Percentiles rank a stretch among this genome's conserved stretches.
phyloP scores from a whole-genome alignment of 2,888 invertebrate species.

The Pantelozetes paolii region DNA sequence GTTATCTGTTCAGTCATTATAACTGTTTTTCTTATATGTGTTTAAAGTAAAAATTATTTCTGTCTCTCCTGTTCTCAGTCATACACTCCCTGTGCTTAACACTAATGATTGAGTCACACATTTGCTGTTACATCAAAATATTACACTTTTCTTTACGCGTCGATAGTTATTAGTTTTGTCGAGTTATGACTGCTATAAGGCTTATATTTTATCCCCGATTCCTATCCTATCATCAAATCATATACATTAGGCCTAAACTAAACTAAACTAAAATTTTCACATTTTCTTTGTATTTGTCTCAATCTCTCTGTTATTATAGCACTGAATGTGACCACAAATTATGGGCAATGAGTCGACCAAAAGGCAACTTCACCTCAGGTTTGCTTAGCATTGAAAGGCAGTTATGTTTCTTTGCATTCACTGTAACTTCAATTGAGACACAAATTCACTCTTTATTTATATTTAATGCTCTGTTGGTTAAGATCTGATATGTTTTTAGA shows the following conservation, averaged over 20 bases:
- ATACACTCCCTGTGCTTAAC: neutral
- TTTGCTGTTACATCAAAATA: constrained; percentile 28
- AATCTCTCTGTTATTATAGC: neutral
- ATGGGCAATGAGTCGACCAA: neutral
- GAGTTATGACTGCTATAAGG: neutral
- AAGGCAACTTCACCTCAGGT: constrained; percentile 17
- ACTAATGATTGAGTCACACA: constrained; percentile 29
- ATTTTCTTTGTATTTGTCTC: too few species aligned
- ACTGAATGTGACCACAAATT: constrained; percentile 2
- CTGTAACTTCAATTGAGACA: neutral
- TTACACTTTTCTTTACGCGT: constrained; percentile 3
- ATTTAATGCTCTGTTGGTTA: constrained; percentile 20
- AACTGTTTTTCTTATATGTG: neutral
- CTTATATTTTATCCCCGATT: constrained; percentile 24
- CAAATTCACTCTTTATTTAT: constrained; percentile 9
- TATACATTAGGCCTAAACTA: too few species aligned
- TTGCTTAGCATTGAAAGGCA: constrained; percentile 4
- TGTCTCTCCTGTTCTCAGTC: constrained; percentile 2
- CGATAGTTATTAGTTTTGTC: constrained; percentile 20
- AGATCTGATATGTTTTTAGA: constrained; percentile 13
- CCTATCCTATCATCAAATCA: too few species aligned
- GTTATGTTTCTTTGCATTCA: neutral
- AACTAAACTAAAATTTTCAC: too few species aligned
- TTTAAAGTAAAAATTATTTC: constrained; percentile 14
- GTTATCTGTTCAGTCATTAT: neutral